Evolutionary conservation across 2,797 vertebrate species (phyloP), one percentile per base, ranked within the genome.

Genomic region (Hemibagrus guttatus): DNA sequence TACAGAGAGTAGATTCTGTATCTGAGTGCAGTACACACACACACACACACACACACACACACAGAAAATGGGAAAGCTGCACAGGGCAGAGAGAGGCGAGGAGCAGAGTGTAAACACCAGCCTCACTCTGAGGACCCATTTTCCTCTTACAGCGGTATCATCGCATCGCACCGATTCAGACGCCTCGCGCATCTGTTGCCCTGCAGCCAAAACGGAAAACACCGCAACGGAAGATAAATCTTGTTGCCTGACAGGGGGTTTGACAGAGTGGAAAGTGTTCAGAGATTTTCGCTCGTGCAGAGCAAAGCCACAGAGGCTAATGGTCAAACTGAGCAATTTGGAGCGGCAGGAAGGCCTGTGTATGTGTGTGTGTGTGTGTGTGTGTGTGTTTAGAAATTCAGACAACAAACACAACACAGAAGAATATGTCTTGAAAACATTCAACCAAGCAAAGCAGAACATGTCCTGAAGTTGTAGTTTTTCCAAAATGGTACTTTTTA

Each of bases 151-250:
- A 28, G 84, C 49, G 1, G 69, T 86, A 87, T 88, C 84, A 69
- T 72, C 35, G 42, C 79, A 87, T 89, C 81, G 31, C 74, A 82
- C 35, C 58, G 81, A 83, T 86, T 87, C 81, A 31, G 72, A 28
- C 56, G 56, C 83, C 84, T 82, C 80, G 82, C 42, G 69, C 81
- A 88, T 87, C 84, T 90, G 89, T 87, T 84, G 85, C 79, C 86
- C 78, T 76, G 75, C 68, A 85, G 85, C 76, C 76, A 35, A 86
- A 90, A 88, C 86, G 14, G 49, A 85, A 88, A 91, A 85, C 39
- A 84, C 66, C 54, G 54, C 79, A 85, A 80, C n/a, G 74, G 85
- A 88, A 90, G 88, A 90, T 89, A 90, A 89, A 90, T 91, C 87
- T 87, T 83, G 80, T 66, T 86, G 75, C 81, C 76, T 89, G 90